Percentiles rank a stretch among this genome's conserved stretches.
Evolutionary conservation across 2,113 vertebrate species (phyloP).

Genomic region (Symphodus melops): DNA sequence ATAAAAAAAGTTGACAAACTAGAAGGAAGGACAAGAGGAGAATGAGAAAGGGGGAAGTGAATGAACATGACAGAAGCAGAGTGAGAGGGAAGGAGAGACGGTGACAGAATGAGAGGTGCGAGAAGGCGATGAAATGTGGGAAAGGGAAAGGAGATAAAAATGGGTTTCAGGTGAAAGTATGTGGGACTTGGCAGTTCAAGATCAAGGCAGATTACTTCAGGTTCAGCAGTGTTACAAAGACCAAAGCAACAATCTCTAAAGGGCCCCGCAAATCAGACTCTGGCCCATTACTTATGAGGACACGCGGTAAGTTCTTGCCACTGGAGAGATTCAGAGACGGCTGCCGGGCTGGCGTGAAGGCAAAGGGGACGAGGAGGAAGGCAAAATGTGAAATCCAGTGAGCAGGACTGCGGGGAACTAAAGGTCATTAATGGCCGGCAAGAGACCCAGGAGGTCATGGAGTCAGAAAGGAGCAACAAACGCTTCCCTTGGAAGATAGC

Average conservation of each 20-base stretch:
- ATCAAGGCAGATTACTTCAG: slow-evolving; percentile 85
- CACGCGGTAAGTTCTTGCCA: slow-evolving; percentile 59
- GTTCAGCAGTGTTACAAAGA: slow-evolving; percentile 87
- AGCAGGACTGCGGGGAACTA: slow-evolving; percentile 11
- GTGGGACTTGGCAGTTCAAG: slow-evolving; percentile 35
- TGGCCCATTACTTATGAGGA: slow-evolving; percentile 85
- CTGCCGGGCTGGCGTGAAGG: slow-evolving; percentile 13
- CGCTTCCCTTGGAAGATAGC: slow-evolving; percentile 6
- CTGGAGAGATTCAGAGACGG: slow-evolving; percentile 34
- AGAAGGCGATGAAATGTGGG: slow-evolving; percentile 48
- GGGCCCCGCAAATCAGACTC: slow-evolving; percentile 84
- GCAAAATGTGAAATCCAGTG: slow-evolving; percentile 37
- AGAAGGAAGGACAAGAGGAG: slow-evolving; percentile 13
- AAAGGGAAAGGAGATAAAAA: slow-evolving; percentile 75
- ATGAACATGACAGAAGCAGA: slow-evolving; percentile 34
- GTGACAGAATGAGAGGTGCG: slow-evolving; percentile 43
- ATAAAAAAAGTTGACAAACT: slow-evolving; percentile 20
- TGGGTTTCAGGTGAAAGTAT: slow-evolving; percentile 51
- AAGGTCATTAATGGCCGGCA: slow-evolving; percentile 36
- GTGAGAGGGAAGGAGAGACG: slow-evolving; percentile 21
- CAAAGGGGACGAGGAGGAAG: slow-evolving; percentile 27
- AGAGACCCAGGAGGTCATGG: slow-evolving; percentile 24
- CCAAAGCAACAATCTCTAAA: slow-evolving; percentile 76
- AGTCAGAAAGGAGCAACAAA: slow-evolving; percentile 29
- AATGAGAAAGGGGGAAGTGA: slow-evolving; percentile 37